Percentiles rank a stretch among this genome's conserved stretches.
phyloP scores from a whole-genome alignment of 2,797 vertebrate genomes.

The Zenarchopterus dispar region DNA sequence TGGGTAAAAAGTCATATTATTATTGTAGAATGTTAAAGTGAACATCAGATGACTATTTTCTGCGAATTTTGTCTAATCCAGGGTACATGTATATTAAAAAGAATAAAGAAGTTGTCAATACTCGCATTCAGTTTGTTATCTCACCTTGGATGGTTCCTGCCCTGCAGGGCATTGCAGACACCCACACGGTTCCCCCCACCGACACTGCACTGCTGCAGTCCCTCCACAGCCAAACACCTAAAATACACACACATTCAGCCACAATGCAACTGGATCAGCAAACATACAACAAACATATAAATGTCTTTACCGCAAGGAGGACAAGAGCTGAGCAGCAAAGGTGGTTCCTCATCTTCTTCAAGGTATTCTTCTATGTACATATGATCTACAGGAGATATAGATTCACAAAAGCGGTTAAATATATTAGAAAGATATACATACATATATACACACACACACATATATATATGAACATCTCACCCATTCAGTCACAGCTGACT shows the following conservation, averaged over 20 bases:
- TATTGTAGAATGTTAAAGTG: no score
- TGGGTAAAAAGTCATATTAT: no score
- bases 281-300: neutral
- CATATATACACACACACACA: no score
- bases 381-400: conserved; percentile 70
- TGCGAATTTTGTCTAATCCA: no score
- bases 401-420: no score
- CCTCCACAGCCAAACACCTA: conserved; percentile 73
- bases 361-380: conserved; percentile 84
- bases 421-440: no score
- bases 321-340: conserved; percentile 82
- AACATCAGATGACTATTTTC: no score
- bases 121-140: neutral
- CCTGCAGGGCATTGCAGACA: conserved; percentile 87
- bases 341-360: conserved; percentile 87
- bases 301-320: conserved; percentile 75
- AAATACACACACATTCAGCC: conserved; percentile 22
- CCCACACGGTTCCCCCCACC: conserved; percentile 65
- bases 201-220: conserved; percentile 79
- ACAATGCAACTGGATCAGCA: neutral
- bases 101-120: neutral
- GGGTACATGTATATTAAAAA: no score
- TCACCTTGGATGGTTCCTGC: conserved; percentile 86
- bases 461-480: no score
- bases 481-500: no score